Conservation (phyloP, 2,797 vertebrate genomes). For the Aeoliscus strigatus region DNA sequence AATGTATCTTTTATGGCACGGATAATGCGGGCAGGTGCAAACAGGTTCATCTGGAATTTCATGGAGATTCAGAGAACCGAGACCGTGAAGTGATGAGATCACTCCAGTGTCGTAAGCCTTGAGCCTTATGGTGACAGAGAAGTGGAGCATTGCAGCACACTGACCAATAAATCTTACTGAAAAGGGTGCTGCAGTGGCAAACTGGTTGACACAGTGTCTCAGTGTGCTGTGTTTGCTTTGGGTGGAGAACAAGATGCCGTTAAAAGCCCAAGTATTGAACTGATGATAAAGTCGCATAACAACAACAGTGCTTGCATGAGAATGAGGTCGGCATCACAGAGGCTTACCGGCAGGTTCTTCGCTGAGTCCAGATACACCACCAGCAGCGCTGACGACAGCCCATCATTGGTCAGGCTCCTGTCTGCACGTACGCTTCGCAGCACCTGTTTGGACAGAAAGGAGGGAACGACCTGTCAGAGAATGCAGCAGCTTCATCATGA, state of each 20-base stretch:
- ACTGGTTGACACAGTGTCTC: conserved; percentile 18
- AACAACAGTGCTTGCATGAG: not conserved
- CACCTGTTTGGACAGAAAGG: conserved; percentile 71
- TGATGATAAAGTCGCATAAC: conserved; percentile 1
- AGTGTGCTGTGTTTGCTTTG: conserved; percentile 1
- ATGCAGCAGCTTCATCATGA: too few relatives aligned
- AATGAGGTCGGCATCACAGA: conserved; percentile 4
- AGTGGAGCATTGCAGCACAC: conserved; percentile 7
- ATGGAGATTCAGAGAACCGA: conserved; percentile 3
- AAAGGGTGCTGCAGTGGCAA: conserved; percentile 10
- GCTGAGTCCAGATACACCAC: conserved; percentile 92
- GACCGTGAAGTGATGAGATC: conserved; percentile 14
- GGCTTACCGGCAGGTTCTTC: conserved; percentile 92
- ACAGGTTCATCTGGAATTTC: conserved; percentile 12
- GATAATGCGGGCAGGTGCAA: not conserved
- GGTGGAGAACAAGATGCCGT: conserved; percentile 17
- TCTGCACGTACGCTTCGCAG: conserved; percentile 85
- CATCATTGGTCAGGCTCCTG: conserved; percentile 84
- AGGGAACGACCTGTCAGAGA: not conserved
- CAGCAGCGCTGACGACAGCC: conserved; percentile 90
- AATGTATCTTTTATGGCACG: conserved; percentile 3
- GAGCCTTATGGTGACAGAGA: conserved; percentile 5
- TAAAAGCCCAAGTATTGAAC: too few relatives aligned
- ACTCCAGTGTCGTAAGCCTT: conserved; percentile 9
- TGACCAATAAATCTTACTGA: conserved; percentile 22